A percentile compares a stretch with the other conserved stretches of the same genome.
Evolutionary conservation across 2,888 invertebrate species (phyloP).

Genomic region (Acronicta alni): DNA sequence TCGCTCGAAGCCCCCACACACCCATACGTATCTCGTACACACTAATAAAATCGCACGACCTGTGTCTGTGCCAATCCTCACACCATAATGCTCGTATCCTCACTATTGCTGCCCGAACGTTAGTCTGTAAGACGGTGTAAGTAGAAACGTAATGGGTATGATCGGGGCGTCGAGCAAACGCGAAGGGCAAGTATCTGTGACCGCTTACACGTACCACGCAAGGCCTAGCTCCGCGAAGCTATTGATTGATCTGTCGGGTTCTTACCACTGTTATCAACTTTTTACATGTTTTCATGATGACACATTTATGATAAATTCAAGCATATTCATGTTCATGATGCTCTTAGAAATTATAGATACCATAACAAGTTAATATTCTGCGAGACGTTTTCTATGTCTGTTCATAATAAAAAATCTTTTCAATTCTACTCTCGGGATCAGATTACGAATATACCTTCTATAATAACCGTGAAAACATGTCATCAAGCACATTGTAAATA

Average conservation of each 20-base stretch:
- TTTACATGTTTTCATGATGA: slow-evolving; percentile 84
- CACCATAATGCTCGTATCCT: slow-evolving; percentile 51
- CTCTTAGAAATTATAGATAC: slow-evolving; percentile 21
- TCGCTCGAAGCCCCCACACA: slow-evolving; percentile 76
- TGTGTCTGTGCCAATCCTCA: slow-evolving; percentile 61
- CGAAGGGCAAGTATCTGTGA: slow-evolving; percentile 85
- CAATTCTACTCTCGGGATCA: background rate
- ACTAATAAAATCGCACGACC: slow-evolving; percentile 64
- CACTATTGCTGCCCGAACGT: slow-evolving; percentile 27
- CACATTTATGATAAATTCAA: slow-evolving; percentile 49
- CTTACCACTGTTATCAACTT: slow-evolving; percentile 76
- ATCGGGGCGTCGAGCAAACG: slow-evolving; percentile 79
- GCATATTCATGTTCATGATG: slow-evolving; percentile 24
- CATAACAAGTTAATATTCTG: slow-evolving; percentile 27
- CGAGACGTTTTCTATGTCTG: slow-evolving; percentile 12
- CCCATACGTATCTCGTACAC: slow-evolving; percentile 63
- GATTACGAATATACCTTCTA: slow-evolving; percentile 6
- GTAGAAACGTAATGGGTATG: slow-evolving; percentile 41
- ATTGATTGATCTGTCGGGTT: slow-evolving; percentile 82
- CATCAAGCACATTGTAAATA: slow-evolving; percentile 81
- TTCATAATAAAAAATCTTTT: slow-evolving; percentile 6
- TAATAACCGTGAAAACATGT: slow-evolving; percentile 77
- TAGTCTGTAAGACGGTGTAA: slow-evolving; percentile 37
- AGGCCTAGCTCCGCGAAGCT: slow-evolving; percentile 87
- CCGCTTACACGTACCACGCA: slow-evolving; percentile 88